Base-by-base conservation (phyloP, 2,113 vertebrate genomes). In the Pollimyrus isidori region DNA sequence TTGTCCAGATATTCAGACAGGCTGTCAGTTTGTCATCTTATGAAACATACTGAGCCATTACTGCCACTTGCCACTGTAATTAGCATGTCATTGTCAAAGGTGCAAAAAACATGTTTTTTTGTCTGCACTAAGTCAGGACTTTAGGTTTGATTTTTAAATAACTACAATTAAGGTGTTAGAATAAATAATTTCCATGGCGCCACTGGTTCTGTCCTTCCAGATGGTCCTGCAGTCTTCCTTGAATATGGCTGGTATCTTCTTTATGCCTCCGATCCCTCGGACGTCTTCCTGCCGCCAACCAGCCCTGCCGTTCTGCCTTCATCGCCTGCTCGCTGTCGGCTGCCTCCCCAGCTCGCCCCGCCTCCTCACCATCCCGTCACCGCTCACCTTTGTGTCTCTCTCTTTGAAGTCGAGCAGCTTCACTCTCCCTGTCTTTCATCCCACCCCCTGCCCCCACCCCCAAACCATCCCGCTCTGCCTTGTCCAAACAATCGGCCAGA, bases 361-460 rank as follows among this genome's bases (percentile, higher is more conserved):
- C 87, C 90, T 65, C 73, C 73, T 19, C 73, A 87, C 82, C 85
- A 50, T 45, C n/a, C 49, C 46, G 46, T 49, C 88, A 76, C 35
- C 85, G 45, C 23, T 76, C 4, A 26, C 39, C 45, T 53, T 21
- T 76, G 17, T 30, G 9, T 62, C 45, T 39, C 9, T 65, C 42
- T 80, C 48, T 65, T 19, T 84, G 82, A 84, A 84, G 82, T 48
- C 82, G 48, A 48, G 82, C 82, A 10, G 82, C 82, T 84, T 46
- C 82, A 13, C 82, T 84, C 35, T 52, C 88, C 26, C 89, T 88
- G 88, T 80, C 89, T 88, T 87, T 89, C 88, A 17, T 39, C 49
- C 23, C 82, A 42, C 45, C 46, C 19, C 17, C 42, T 23, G 5
- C 30, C 17, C 17, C 17, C 80, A 17, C 19, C 17, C 80, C 58